Percentiles rank a stretch among this genome's conserved stretches.
These are phyloP conservation scores for Enteromius treurensis DNA, from an alignment of 2,797 vertebrate genomes.

Conservation along the genomic window DNA sequence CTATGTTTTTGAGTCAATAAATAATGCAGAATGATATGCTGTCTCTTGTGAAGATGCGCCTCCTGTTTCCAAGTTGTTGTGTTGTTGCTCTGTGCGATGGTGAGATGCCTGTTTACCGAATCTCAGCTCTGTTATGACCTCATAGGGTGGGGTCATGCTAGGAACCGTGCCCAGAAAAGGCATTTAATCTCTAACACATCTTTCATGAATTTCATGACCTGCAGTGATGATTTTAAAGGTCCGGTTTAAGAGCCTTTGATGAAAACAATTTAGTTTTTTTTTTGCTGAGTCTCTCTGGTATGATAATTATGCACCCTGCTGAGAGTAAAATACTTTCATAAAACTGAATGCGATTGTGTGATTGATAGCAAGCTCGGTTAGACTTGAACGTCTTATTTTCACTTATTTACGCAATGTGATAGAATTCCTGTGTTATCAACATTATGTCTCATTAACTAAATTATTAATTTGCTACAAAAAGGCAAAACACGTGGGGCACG, in stretches of 20 bases:
- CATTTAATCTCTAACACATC: conserved; percentile 11
- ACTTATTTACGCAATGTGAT: background rate
- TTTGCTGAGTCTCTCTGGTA: conserved; percentile 19
- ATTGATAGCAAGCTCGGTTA: background rate
- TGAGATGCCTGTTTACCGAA: conserved; percentile 18
- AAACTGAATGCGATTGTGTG: background rate
- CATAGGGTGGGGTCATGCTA: conserved; percentile 15
- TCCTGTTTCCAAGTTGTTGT: background rate
- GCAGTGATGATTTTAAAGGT: conserved; percentile 14
- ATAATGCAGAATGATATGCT: conserved; percentile 17
- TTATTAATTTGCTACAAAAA: background rate
- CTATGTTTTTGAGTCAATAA: conserved; percentile 13
- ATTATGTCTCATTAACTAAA: background rate
- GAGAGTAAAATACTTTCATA: conserved; percentile 23
- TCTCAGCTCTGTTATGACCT: conserved; percentile 19
- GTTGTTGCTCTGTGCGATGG: background rate
- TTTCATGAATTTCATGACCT: conserved; percentile 30
- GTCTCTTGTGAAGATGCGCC: background rate
- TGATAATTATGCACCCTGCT: conserved; percentile 15
- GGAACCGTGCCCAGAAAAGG: conserved; percentile 25
- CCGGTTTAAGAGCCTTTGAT: conserved; percentile 10
- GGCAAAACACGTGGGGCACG: background rate
- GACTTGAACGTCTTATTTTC: too few species aligned
- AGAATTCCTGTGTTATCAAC: background rate
- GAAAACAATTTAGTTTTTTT: background rate